Evolutionary conservation across 2,113 vertebrate genomes (phyloP).

Genomic region (Passerina amoena): DNA sequence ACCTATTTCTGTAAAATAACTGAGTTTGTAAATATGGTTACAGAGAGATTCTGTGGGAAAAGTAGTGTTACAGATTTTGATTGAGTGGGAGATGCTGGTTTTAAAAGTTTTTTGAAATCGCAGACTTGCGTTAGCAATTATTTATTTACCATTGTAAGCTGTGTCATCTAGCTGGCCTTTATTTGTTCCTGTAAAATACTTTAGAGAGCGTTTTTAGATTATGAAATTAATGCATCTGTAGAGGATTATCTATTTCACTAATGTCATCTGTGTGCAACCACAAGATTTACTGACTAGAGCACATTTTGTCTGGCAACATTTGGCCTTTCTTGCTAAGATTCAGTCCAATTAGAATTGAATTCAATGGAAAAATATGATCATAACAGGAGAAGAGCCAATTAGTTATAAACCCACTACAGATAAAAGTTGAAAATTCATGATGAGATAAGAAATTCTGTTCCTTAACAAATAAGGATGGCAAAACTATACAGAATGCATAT

Average conservation of each 20-base stretch:
- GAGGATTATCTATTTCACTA: conserved; percentile 8
- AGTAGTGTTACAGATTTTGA: not conserved
- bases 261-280: not conserved
- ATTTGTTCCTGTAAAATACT: not conserved
- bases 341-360: not conserved
- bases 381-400: not conserved
- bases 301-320: not conserved
- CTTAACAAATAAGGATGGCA: not conserved
- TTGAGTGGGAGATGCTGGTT: rapidly evolving
- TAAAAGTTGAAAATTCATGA: not conserved
- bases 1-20: not conserved
- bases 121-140: not conserved
- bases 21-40: not conserved
- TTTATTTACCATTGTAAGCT: not conserved
- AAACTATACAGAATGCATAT: not conserved
- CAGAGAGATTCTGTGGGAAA: not conserved
- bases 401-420: not conserved
- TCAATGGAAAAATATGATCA: not conserved
- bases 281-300: not conserved
- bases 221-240: conserved; percentile 33
- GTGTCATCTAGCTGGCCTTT: not conserved
- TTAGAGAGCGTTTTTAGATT: not conserved
- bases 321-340: not conserved
- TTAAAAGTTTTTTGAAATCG: rapidly evolving
- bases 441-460: not conserved